These are phyloP conservation scores for Siphamia tubifer DNA, from an alignment of 2,113 vertebrate species.

Conservation along the genomic window DNA sequence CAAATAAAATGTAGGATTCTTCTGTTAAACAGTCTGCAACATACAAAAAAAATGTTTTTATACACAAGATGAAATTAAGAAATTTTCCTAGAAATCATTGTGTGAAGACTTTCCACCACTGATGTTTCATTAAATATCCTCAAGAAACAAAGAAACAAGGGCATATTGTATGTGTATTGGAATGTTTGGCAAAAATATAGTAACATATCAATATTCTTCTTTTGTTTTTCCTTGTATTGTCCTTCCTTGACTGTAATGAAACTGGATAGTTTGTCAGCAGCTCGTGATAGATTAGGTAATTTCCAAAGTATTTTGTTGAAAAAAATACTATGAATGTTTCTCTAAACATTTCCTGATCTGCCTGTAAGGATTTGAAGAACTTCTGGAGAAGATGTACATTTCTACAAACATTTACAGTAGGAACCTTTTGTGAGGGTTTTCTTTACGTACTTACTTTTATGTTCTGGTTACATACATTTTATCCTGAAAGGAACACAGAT, in stretches of 20 bases:
- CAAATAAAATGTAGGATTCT: no score
- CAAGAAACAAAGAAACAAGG: not conserved
- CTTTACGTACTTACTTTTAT: not conserved
- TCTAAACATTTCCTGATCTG: conserved; percentile 18
- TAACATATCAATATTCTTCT: not conserved
- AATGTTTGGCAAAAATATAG: not conserved
- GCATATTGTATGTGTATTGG: not conserved
- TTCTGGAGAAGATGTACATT: not conserved
- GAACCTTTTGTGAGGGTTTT: conserved; percentile 1
- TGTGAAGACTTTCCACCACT: not conserved
- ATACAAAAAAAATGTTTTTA: no score
- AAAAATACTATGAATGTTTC: conserved; percentile 13
- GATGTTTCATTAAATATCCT: not conserved
- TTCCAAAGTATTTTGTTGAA: conserved; percentile 3
- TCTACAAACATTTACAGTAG: conserved; percentile 16
- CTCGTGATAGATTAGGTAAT: not conserved
- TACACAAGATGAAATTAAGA: no score
- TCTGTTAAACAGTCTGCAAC: no score
- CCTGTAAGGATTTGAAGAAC: not conserved
- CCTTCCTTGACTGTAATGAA: not conserved
- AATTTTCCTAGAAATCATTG: not conserved
- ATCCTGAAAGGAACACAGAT: not conserved
- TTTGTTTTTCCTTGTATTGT: not conserved
- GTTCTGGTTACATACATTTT: not conserved
- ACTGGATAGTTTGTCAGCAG: not conserved